Evolutionary conservation across 2,797 vertebrate genomes (phyloP), one percentile per base, ranked within the genome.

Genomic region (Takifugu ocellatus): DNA sequence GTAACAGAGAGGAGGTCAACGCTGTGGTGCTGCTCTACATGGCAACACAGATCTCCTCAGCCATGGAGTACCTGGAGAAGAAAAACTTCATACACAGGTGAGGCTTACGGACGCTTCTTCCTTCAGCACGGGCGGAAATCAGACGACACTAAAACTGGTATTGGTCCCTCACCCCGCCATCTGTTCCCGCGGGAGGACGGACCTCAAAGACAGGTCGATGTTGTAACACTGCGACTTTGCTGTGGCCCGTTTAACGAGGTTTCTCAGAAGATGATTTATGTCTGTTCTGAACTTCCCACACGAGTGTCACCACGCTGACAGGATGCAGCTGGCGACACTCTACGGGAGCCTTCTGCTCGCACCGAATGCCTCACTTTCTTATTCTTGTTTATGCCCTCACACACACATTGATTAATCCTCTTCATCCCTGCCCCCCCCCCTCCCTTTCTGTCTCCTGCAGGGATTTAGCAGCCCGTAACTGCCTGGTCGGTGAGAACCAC

Each of bases 81-180:
- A 98, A 98, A 52, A 99, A 99, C 88, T 99, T 99, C 78, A 99
- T 99, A 70, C 97, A 99, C 90, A 94, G 97, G 97, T 97, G 73
- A 44, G 61, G 45, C 6, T 15, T 14, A 1, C 21, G 42, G 8
- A 39, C 6, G 33, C 6, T 6, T 45, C 5, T 5, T 46, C 31
- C 21, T 6, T 24, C 9, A 21, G 5, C 5, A 39, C n/a, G 7
- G 16, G 39, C 14, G 31, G 21, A 14, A 46, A n/a, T n/a, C 2
- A 17, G 16, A 21, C 17, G 17, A 10, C 15, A n/a, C 8, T 46
- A 8, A n/a, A n/a, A 5, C 16, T 46, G 16, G 16, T 21, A n/a
- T 46, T 21, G 6, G 16, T n/a, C 44, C 10, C 16, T 7, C 6
- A 21, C 1, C 44, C 17, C 16, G 9, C 7, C 46, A 14, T 15